Conservation (phyloP, 35 echinoderm and acorn worm species). For the Apostichopus japonicus region DNA sequence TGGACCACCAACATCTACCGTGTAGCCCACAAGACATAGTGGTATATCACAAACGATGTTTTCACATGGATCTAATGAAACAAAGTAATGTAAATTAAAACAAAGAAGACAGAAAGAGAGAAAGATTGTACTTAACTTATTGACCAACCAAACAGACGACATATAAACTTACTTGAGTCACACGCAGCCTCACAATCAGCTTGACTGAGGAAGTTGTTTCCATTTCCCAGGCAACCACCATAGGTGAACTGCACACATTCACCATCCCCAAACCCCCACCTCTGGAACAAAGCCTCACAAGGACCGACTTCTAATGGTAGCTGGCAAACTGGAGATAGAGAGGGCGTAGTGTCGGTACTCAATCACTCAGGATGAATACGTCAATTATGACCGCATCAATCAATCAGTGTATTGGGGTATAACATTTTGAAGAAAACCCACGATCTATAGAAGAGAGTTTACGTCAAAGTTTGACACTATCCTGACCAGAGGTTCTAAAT, state of each 20-base stretch:
- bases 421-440: no score
- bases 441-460: no score
- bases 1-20: not conserved
- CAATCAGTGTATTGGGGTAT: no score
- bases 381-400: no score
- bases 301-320: conserved; percentile 35
- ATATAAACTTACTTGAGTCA: conserved; percentile 22
- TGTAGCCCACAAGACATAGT: not conserved
- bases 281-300: conserved; percentile 20
- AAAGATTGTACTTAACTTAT: not conserved
- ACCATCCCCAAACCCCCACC: conserved; percentile 31
- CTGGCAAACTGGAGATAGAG: not conserved
- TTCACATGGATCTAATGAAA: not conserved
- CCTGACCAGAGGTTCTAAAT: no score
- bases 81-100: no score
- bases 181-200: conserved; percentile 1
- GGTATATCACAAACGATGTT: not conserved
- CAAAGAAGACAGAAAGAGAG: not conserved
- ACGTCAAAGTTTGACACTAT: no score
- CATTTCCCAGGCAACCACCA: conserved; percentile 65
- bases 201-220: conserved; percentile 37
- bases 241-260: conserved; percentile 51
- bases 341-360: not conserved
- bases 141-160: not conserved
- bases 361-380: no score